Percentiles rank a stretch among this genome's conserved stretches.
Conservation (phyloP, 2,113 vertebrate genomes). For the Thunnus maccoyii region DNA sequence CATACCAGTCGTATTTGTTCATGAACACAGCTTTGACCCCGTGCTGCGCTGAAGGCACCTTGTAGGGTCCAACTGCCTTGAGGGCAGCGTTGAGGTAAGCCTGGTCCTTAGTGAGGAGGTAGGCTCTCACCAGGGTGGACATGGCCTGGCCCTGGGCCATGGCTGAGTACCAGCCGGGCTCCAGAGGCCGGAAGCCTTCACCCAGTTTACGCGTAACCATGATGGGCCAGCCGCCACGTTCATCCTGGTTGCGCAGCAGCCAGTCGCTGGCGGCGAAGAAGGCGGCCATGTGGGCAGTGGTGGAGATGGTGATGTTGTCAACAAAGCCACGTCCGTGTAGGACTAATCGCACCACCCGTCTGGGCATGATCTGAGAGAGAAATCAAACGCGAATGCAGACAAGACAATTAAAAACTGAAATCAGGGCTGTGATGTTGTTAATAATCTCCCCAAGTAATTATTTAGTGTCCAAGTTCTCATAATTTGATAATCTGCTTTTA, state of each 20-base stretch:
- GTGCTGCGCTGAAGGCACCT: slow-evolving; percentile 90
- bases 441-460: too few species aligned
- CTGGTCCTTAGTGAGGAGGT: slow-evolving; percentile 92
- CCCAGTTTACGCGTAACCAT: slow-evolving; percentile 97
- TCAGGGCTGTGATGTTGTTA: neutral
- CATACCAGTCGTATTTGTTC: slow-evolving; percentile 96
- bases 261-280: slow-evolving; percentile 96
- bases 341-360: slow-evolving; percentile 88
- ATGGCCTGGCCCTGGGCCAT: slow-evolving; percentile 99
- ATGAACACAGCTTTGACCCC: slow-evolving; percentile 97
- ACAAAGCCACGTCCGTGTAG: slow-evolving; percentile 90
- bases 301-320: slow-evolving; percentile 94
- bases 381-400: neutral
- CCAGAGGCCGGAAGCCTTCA: slow-evolving; percentile 93
- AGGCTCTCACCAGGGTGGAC: slow-evolving; percentile 95
- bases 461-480: neutral
- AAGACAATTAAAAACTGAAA: neutral
- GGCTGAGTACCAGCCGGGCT: slow-evolving; percentile 98
- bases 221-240: slow-evolving; percentile 96
- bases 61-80: slow-evolving; percentile 91
- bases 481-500: neutral
- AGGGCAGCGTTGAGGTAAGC: slow-evolving; percentile 91
- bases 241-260: slow-evolving; percentile 96
- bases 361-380: slow-evolving; percentile 89
- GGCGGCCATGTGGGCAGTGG: slow-evolving; percentile 94